These are phyloP conservation scores for Fragum whitleyi DNA, from an alignment of 2,888 invertebrate genomes.

Conservation along the genomic window DNA sequence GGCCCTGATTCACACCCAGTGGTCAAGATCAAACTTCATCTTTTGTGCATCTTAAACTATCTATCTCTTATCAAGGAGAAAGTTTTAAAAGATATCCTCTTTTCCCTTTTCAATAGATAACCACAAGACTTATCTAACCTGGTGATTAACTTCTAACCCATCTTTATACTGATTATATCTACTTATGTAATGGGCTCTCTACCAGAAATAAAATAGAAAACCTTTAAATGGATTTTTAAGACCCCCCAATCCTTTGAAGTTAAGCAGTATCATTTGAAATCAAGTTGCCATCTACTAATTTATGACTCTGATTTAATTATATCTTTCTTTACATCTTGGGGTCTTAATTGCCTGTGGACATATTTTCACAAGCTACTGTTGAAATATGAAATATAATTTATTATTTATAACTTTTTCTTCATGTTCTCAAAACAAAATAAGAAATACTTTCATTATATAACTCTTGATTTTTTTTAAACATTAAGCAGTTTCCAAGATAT, in stretches of 20 bases:
- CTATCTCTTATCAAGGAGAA: constrained; percentile 21
- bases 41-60: constrained; percentile 17
- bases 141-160: constrained; percentile 45
- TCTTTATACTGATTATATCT: constrained; percentile 44
- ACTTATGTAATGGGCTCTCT: constrained; percentile 10
- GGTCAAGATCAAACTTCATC: constrained; percentile 18
- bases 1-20: constrained; percentile 29
- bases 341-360: constrained; percentile 13
- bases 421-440: no score
- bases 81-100: constrained; percentile 27
- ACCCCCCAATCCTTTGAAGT: constrained; percentile 44
- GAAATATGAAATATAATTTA: neutral
- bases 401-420: no score
- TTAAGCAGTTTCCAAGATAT: no score
- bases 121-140: constrained; percentile 36
- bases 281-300: constrained; percentile 52
- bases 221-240: constrained; percentile 43
- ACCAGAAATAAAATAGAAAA: constrained; percentile 32
- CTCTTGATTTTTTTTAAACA: no score
- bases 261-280: constrained; percentile 43
- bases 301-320: constrained; percentile 35
- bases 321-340: constrained; percentile 21
- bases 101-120: constrained; percentile 18
- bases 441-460: no score
- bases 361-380: neutral